These are phyloP conservation scores for Polyommatus iphigenia DNA, from an alignment of 2,888 invertebrate species.

Conservation along the genomic window DNA sequence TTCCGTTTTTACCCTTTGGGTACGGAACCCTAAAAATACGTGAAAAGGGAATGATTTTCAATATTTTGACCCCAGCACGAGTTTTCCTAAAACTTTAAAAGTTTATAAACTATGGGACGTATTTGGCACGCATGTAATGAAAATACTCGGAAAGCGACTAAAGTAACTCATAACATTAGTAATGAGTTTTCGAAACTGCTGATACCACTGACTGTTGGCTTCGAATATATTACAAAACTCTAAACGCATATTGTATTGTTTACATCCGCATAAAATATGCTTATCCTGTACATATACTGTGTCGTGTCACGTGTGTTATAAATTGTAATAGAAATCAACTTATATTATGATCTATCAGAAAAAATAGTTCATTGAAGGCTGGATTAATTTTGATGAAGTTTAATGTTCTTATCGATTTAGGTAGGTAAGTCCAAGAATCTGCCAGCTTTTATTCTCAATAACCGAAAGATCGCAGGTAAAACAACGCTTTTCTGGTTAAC, in stretches of 20 bases:
- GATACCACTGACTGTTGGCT: not conserved
- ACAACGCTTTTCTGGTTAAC: not conserved
- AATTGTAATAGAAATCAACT: not conserved
- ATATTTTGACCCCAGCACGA: not conserved
- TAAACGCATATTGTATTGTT: conserved; percentile 6
- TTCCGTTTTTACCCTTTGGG: too few species aligned
- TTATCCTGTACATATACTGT: not conserved
- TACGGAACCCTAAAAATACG: too few species aligned
- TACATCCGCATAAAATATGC: not conserved
- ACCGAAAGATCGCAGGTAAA: not conserved
- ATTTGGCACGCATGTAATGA: conserved; percentile 4
- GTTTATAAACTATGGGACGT: conserved; percentile 9
- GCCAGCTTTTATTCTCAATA: not conserved
- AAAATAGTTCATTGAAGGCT: not conserved
- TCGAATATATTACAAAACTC: conserved; percentile 17
- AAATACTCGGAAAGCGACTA: conserved; percentile 8
- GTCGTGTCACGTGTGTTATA: not conserved
- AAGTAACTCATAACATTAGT: conserved; percentile 15
- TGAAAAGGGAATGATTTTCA: too few species aligned
- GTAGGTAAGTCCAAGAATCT: too few species aligned
- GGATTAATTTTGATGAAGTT: too few species aligned
- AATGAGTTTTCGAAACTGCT: conserved; percentile 16
- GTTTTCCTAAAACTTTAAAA: not conserved
- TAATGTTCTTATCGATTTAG: too few species aligned
- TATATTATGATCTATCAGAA: not conserved